Conservation (phyloP, 64 coral and sea anemone species). For the Stichodactyla mertensii region DNA sequence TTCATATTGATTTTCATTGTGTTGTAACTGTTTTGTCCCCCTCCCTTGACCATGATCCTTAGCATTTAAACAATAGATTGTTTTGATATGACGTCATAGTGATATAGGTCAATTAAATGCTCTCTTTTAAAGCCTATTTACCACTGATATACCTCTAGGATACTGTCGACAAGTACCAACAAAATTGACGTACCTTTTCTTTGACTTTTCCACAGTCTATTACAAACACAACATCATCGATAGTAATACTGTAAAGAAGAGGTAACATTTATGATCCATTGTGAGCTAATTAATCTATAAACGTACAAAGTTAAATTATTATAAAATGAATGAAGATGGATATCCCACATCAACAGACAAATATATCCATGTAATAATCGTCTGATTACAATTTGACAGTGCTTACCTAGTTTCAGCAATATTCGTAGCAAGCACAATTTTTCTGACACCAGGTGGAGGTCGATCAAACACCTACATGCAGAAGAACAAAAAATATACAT, state of each 20-base stretch:
- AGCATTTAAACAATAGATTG: no score
- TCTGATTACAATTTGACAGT: not conserved
- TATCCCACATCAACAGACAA: no score
- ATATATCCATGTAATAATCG: no score
- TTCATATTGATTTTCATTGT: no score
- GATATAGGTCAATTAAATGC: no score
- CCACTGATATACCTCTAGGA: not conserved
- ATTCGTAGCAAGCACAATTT: conserved; percentile 90
- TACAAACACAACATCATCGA: conserved; percentile 97
- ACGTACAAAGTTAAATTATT: no score
- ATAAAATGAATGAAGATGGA: no score
- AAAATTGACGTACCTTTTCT: conserved; percentile 63
- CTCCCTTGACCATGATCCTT: no score
- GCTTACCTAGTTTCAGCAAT: conserved; percentile 96
- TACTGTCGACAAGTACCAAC: not conserved
- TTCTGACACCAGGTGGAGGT: conserved; percentile 74
- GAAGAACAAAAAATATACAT: not conserved
- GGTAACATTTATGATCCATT: not conserved
- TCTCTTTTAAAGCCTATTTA: no score
- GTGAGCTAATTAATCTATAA: no score
- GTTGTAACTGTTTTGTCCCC: no score
- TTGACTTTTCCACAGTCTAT: conserved; percentile 94
- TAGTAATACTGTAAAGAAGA: conserved; percentile 71
- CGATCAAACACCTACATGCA: conserved; percentile 82
- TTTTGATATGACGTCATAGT: no score